A percentile compares a stretch with the other conserved stretches of the same genome.
Conservation (phyloP, 2,113 vertebrate species). For the Pollimyrus isidori region DNA sequence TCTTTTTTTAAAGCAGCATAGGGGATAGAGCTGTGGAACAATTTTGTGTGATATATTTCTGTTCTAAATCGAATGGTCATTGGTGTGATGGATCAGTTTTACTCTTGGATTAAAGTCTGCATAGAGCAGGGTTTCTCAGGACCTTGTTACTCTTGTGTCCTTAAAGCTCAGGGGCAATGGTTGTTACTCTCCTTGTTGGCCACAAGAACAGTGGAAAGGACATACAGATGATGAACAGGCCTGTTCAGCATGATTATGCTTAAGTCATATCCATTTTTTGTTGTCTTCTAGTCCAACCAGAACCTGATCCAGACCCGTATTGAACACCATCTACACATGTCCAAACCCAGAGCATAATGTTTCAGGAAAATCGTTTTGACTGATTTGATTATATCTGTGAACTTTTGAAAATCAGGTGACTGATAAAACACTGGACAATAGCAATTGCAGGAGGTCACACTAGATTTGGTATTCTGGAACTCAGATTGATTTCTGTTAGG, state of each 20-base stretch:
- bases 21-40: background rate
- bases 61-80: background rate
- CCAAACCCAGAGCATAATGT: background rate
- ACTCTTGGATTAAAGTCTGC: background rate
- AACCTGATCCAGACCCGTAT: background rate
- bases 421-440: background rate
- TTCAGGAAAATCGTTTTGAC: background rate
- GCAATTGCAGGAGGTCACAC: background rate
- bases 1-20: background rate
- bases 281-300: background rate
- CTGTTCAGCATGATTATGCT: background rate
- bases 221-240: background rate
- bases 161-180: background rate
- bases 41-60: background rate
- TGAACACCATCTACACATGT: background rate
- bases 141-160: background rate
- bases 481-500: background rate
- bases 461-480: background rate
- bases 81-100: background rate
- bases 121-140: background rate
- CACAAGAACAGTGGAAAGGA: background rate
- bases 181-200: background rate
- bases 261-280: background rate
- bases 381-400: background rate
- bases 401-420: background rate